phyloP scores from a whole-genome alignment of 2,888 invertebrate genomes.

The Nemurella pictetii region DNA sequence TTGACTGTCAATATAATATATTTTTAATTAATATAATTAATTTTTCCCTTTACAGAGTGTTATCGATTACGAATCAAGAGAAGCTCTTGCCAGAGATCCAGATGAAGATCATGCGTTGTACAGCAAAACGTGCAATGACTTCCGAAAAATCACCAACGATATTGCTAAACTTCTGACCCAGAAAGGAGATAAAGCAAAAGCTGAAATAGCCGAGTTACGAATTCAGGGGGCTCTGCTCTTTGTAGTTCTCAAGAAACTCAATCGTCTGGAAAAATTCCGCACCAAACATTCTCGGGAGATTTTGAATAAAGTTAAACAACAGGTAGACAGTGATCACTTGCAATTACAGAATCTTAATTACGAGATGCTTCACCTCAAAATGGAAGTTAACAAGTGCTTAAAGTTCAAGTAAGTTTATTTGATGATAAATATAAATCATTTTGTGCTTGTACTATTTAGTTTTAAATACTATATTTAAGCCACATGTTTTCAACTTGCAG shows the following conservation, averaged over 20 bases:
- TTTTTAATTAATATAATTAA: neutral
- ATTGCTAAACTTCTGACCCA: constrained; percentile 68
- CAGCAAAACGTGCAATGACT: constrained; percentile 68
- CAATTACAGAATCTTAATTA: constrained; percentile 92
- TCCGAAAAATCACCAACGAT: constrained; percentile 68
- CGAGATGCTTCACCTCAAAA: constrained; percentile 90
- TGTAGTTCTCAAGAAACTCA: constrained; percentile 85
- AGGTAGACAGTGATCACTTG: constrained; percentile 86
- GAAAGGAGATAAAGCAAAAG: constrained; percentile 56
- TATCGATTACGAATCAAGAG: constrained; percentile 72
- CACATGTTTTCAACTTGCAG: too few species aligned
- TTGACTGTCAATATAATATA: neutral
- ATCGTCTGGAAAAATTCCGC: constrained; percentile 86
- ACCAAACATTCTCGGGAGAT: constrained; percentile 81
- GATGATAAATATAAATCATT: constrained; percentile 32
- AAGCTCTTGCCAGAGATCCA: constrained; percentile 66
- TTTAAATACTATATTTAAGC: too few species aligned
- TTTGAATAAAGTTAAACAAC: constrained; percentile 79
- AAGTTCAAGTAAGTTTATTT: constrained; percentile 76
- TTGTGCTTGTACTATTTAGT: too few species aligned
- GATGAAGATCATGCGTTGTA: constrained; percentile 70
- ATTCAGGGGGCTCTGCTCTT: constrained; percentile 75
- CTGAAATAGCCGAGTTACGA: constrained; percentile 66
- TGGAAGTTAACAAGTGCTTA: constrained; percentile 92
- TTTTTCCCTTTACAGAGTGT: constrained; percentile 59